Conservation (phyloP, 2,888 invertebrate genomes). For the Spisula subtruncata region DNA sequence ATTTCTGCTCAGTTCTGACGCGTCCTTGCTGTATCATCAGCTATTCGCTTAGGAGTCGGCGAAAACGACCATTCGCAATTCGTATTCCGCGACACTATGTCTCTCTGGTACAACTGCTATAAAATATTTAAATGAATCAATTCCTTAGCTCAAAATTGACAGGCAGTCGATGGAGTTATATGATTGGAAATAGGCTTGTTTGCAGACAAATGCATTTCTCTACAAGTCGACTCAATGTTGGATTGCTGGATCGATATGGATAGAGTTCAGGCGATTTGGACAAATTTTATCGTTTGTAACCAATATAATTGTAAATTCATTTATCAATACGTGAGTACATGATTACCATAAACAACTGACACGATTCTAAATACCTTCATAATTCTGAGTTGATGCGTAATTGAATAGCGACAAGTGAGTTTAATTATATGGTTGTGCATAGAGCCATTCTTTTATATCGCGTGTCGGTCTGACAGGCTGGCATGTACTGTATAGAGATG, state of each 20-base stretch:
- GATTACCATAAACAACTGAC: background rate
- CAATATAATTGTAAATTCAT: conserved; percentile 16
- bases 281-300: background rate
- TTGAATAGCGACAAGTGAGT: background rate
- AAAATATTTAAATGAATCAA: conserved; percentile 54
- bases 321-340: background rate
- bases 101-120: conserved; percentile 35
- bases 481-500: background rate
- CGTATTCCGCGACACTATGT: conserved; percentile 38
- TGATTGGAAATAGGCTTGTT: conserved; percentile 35
- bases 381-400: background rate
- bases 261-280: background rate
- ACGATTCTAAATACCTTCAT: background rate
- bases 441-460: background rate
- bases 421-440: background rate
- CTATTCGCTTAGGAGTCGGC: background rate
- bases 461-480: background rate
- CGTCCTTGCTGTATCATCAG: background rate
- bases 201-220: conserved; percentile 12
- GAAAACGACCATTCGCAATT: conserved; percentile 57
- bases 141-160: conserved; percentile 47
- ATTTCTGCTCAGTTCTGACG: background rate
- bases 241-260: background rate
- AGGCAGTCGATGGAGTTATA: conserved; percentile 46
- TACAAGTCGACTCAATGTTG: background rate